phyloP scores from a whole-genome alignment of 2,888 invertebrate genomes.

The Clostera curtula region DNA sequence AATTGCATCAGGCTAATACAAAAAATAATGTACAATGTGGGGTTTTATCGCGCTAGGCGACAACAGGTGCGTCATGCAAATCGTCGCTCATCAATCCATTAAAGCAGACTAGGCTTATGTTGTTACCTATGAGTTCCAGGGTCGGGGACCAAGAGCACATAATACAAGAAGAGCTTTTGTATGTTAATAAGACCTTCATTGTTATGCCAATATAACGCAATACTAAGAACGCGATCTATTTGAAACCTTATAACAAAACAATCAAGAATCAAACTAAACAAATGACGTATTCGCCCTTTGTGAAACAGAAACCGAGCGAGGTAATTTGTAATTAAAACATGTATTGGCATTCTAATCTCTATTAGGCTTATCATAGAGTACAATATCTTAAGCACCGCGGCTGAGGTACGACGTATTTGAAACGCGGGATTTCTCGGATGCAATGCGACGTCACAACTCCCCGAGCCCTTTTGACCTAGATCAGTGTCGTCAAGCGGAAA shows the following conservation, averaged over 20 bases:
- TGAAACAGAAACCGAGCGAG: conserved; percentile 19
- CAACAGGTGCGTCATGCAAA: too few species aligned
- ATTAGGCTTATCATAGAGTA: conserved; percentile 5
- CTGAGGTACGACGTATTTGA: conserved; percentile 22
- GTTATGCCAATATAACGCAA: conserved; percentile 26
- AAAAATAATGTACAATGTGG: too few species aligned
- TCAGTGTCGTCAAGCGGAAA: conserved; percentile 52
- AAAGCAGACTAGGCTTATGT: too few species aligned
- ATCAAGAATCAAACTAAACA: conserved; percentile 23
- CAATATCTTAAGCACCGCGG: conserved; percentile 7
- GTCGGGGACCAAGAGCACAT: conserved; percentile 23
- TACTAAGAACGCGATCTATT: conserved; percentile 16
- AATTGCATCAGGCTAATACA: too few species aligned
- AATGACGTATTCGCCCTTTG: conserved; percentile 15
- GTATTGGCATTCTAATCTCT: conserved; percentile 14
- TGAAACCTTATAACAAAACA: conserved; percentile 17
- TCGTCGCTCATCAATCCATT: too few species aligned
- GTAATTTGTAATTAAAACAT: conserved; percentile 18
- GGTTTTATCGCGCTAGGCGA: too few species aligned
- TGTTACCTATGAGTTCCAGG: too few species aligned
- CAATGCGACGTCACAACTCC: conserved; percentile 50
- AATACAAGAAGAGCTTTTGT: conserved; percentile 23
- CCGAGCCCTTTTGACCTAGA: conserved; percentile 56
- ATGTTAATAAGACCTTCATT: conserved; percentile 28
- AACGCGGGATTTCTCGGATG: conserved; percentile 35